A percentile compares a stretch with the other conserved stretches of the same genome.
Conservation (phyloP, 2,888 invertebrate genomes). For the Dusona sp. region DNA sequence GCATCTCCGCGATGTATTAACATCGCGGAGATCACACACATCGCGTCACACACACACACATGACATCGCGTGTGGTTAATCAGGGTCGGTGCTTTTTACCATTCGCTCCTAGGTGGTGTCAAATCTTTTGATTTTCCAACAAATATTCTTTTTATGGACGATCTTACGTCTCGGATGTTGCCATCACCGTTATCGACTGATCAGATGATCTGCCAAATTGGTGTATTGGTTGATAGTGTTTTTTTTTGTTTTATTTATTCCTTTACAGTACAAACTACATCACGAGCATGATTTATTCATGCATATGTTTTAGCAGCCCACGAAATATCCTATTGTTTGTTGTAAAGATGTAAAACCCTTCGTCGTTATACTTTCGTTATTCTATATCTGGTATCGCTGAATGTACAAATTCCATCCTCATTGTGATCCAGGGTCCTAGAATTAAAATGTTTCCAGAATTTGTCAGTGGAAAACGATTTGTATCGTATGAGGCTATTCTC, state of each 20-base stretch:
- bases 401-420: constrained; percentile 62
- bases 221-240: too few species aligned
- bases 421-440: constrained; percentile 69
- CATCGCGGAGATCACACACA: not conserved
- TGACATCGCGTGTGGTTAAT: constrained; percentile 12
- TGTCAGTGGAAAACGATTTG: constrained; percentile 26
- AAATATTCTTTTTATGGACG: not conserved
- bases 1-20: too few species aligned
- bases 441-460: constrained; percentile 65
- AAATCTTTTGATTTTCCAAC: not conserved
- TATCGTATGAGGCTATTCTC: not conserved
- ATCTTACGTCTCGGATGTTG: not conserved
- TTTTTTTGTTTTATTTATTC: too few species aligned
- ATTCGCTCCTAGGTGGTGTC: not conserved
- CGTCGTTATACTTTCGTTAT: too few species aligned
- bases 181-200: too few species aligned
- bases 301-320: too few species aligned
- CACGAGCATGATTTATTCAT: too few species aligned
- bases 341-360: too few species aligned
- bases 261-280: too few species aligned
- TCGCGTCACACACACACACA: too few species aligned
- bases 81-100: not conserved
- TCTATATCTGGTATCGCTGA: not conserved
- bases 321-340: too few species aligned
- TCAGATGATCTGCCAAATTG: too few species aligned